Percentiles rank a stretch among this genome's conserved stretches.
Evolutionary conservation across 2,888 invertebrate species (phyloP).

Genomic region (Napeogenes inachia): DNA sequence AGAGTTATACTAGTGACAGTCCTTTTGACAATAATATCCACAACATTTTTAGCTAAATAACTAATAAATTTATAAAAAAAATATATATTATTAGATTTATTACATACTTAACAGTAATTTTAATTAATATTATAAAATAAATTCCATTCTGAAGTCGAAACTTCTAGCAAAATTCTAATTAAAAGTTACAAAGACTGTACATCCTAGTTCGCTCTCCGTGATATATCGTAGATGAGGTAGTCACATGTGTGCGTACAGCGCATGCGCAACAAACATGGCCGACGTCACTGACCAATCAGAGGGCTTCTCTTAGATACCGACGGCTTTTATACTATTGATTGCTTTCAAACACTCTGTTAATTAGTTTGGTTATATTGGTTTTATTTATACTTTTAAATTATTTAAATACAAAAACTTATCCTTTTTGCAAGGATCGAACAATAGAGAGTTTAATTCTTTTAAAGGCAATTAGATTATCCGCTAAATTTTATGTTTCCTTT

Average conservation of each 20-base stretch:
- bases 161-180: neutral
- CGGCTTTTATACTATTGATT: constrained; percentile 63
- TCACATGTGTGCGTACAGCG: constrained; percentile 61
- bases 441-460: constrained; percentile 47
- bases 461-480: constrained; percentile 50
- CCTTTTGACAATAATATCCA: constrained; percentile 35
- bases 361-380: constrained; percentile 15
- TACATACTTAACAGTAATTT: no score
- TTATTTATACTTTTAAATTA: no score
- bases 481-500: constrained; percentile 59
- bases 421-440: constrained; percentile 30
- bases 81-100: no score
- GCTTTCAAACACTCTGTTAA: constrained; percentile 39
- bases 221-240: constrained; percentile 35
- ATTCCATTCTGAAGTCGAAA: no score
- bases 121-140: no score
- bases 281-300: constrained; percentile 59
- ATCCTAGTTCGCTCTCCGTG: constrained; percentile 19
- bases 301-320: constrained; percentile 52
- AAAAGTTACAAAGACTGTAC: constrained; percentile 1
- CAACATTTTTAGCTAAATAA: no score
- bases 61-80: no score
- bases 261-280: constrained; percentile 75
- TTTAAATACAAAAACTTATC: no score
- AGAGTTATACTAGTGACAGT: constrained; percentile 51